Base-by-base conservation (phyloP, 92 coral and sea anemone genomes). In the Paragorgia papillata region DNA sequence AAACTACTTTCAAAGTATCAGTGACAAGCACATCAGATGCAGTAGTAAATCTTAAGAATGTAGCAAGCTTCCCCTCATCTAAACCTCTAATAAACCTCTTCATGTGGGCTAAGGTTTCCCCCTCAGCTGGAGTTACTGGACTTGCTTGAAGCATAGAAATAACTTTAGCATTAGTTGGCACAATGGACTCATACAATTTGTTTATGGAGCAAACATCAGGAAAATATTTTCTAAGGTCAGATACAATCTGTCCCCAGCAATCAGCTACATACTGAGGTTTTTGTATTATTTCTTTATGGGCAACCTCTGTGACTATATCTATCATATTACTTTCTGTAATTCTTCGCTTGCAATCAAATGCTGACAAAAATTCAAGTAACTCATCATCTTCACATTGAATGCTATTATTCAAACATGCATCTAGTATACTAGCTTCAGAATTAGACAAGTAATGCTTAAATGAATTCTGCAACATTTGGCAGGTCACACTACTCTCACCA, bases 291-390 rank as follows among this genome's bases (percentile, higher is more conserved):
- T 75, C 80, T 55, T 75, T 75, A 55, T 75, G 80, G 62, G 80
- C 80, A 9, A 75, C 27, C 71, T 58, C 80, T 19, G 40, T 56
- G 17, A 75, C 43, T 32, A 75, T 75, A 33, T 50, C 65, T 12
- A 35, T 51, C 48, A 75, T 53, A 56, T 75, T 75, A 21, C 57
- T 69, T 39, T 59, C 15, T 31, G 46, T 60, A 78, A 33, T 59
- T 66, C 55, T 32, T 33, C 70, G 69, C 56, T 75, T 75, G 69
- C 80, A 75, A 57, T 75, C 80, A 24, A 24, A 75, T 34, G 40
- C 69, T 39, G 88, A 71, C n/a, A n/a, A 62, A 79, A 84, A 79
- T 62, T 84, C 88, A 64, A 84, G 67, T 33, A 84, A 30, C 74
- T 84, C 88, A 2, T 33, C 80, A 50, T 62, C 71, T 49, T 85